Base-by-base conservation (phyloP, 2,888 invertebrate genomes). In the Rotaria macrura region DNA sequence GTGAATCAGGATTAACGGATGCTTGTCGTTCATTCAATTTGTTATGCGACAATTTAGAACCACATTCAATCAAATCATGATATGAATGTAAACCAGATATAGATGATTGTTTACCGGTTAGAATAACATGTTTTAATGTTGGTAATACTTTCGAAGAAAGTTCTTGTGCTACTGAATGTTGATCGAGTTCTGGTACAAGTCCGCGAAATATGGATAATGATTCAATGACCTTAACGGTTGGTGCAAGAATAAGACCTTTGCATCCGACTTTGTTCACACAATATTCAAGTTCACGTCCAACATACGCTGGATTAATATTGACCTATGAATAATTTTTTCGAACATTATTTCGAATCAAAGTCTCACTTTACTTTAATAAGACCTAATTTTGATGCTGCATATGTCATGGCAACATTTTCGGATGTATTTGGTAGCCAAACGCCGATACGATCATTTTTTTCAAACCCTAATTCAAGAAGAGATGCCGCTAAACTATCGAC, bases 221-320 rank as follows among this genome's bases (percentile, higher is more conserved):
- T 20, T 84, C 40, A 20, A 85, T 29, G 20, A 91, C 92, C 89
- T 93, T 93, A 89, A 93, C 94, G 1, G 89, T 90, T 84, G 93
- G 93, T 0, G 94, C 92, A 3, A 93, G 92, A 2, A 95, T 90
- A 7, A 95, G 89, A 0, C 93, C 93, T 88, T 93, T 94, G 1
- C 93, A 92, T 5, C 92, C 92, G 0, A 94, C 94, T 91, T 94
- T 94, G 54, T 93, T 92, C 25, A 96, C 89, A 85, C 94, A 94
- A 89, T 94, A 94, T 84, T 93, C 92, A 1, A 95, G 88, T 89
- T 96, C 96, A 20, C 91, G 90, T 0, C 92, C 91, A 89, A 93
- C 93, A 89, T 94, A 95, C 0, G 93, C 93, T 0, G 95, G 92
- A 86, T 96, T 96, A 52, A 95, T 92, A 38, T 74, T 74, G 1